phyloP scores from a whole-genome alignment of 2,113 vertebrate species.

The Chunga burmeisteri region DNA sequence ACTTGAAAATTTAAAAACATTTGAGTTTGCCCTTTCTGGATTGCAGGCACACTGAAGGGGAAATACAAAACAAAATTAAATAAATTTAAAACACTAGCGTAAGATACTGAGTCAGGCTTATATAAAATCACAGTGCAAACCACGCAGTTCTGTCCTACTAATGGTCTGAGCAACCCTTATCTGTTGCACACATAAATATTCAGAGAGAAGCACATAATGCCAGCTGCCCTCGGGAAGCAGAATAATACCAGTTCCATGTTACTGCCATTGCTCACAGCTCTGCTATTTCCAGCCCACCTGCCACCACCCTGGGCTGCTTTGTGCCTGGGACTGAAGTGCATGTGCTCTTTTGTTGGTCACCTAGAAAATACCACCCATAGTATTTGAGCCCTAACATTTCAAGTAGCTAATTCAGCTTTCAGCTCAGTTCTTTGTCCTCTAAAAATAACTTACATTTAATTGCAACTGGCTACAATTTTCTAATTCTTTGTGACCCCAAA shows the following conservation, averaged over 20 bases:
- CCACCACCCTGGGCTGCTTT: neutral
- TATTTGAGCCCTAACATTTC: neutral
- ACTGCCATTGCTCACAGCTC: neutral
- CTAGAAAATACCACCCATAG: neutral
- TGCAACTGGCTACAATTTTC: conserved; percentile 45
- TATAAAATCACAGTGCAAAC: neutral
- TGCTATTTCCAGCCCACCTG: neutral
- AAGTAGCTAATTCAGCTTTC: conserved; percentile 27
- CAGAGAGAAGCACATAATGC: neutral
- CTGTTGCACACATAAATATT: neutral
- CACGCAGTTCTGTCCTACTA: neutral
- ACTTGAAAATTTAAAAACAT: neutral
- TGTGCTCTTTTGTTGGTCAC: neutral
- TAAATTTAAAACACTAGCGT: neutral
- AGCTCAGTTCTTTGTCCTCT: conserved; percentile 4
- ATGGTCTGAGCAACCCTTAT: neutral
- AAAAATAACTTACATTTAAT: conserved; percentile 48
- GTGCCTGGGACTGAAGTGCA: neutral
- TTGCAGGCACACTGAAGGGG: neutral
- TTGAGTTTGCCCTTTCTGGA: neutral
- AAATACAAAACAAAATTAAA: neutral
- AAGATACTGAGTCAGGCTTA: neutral
- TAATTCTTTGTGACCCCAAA: conserved; percentile 56
- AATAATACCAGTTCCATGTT: neutral
- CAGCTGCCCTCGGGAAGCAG: neutral